Percentiles rank a stretch among this genome's conserved stretches.
Evolutionary conservation across 2,888 invertebrate species (phyloP).

Genomic region (Clusia tigrina): DNA sequence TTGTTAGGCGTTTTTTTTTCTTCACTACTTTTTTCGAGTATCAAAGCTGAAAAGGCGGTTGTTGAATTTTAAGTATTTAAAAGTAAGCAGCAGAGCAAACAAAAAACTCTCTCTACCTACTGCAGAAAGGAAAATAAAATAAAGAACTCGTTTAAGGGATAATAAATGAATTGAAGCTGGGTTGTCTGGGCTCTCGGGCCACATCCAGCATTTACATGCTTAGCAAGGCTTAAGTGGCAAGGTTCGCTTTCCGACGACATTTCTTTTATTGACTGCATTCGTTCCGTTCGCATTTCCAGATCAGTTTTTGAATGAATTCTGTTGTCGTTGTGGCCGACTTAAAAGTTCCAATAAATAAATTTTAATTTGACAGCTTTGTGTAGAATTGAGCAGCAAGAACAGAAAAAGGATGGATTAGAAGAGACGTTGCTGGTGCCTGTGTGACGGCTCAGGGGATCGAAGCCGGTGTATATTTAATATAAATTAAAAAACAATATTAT

Average conservation of each 20-base stretch:
- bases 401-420: not conserved
- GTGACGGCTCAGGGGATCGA: too few species aligned
- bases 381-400: not conserved
- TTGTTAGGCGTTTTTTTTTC: too few species aligned
- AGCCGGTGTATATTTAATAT: too few species aligned
- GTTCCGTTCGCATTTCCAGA: too few species aligned
- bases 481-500: too few species aligned
- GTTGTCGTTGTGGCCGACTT: too few species aligned
- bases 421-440: not conserved
- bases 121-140: not conserved
- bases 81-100: not conserved
- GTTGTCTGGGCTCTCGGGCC: not conserved
- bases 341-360: not conserved
- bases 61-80: slow-evolving; percentile 7
- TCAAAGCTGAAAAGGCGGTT: slow-evolving; percentile 23
- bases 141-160: not conserved
- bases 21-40: too few species aligned
- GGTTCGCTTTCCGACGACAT: too few species aligned
- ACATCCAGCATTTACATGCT: not conserved
- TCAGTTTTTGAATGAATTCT: not conserved
- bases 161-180: not conserved
- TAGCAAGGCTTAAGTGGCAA: too few species aligned
- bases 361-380: not conserved
- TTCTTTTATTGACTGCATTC: not conserved
- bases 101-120: not conserved